These are phyloP conservation scores for Philhelius pedissequus DNA, from an alignment of 2,888 invertebrate genomes.

Conservation along the genomic window DNA sequence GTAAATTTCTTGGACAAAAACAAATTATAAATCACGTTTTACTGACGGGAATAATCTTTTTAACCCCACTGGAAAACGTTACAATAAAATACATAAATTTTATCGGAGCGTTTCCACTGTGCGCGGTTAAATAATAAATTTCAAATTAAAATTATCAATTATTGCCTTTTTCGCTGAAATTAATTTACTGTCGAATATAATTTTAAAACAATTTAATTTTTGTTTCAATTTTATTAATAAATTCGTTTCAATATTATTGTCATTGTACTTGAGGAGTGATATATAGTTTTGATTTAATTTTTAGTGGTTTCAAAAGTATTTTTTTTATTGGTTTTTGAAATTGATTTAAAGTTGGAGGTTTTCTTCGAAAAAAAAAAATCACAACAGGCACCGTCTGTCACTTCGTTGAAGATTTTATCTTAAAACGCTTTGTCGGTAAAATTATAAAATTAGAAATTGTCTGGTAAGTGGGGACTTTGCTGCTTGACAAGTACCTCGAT, in stretches of 20 bases:
- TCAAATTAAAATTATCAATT: neutral
- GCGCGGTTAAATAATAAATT: conserved; percentile 12
- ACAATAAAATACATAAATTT: neutral
- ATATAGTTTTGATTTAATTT: too few relatives aligned
- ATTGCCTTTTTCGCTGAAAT: neutral
- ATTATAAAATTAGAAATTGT: too few relatives aligned
- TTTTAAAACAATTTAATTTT: neutral
- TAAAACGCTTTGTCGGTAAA: too few relatives aligned
- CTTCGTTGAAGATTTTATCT: too few relatives aligned
- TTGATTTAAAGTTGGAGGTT: too few relatives aligned
- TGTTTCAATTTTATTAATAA: neutral
- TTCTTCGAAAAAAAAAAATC: too few relatives aligned
- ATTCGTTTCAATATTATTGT: neutral
- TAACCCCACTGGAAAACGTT: conserved; percentile 23
- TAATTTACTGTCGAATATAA: neutral
- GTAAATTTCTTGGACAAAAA: conserved; percentile 41
- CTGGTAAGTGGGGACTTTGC: too few relatives aligned
- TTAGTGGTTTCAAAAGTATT: neutral
- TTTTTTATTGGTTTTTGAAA: too few relatives aligned
- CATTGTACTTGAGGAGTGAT: too few relatives aligned
- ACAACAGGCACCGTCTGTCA: too few relatives aligned
- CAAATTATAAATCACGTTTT: conserved; percentile 51
- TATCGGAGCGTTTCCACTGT: neutral
- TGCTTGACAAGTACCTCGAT: too few relatives aligned
- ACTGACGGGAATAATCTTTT: conserved; percentile 40